Percentiles rank a stretch among this genome's conserved stretches.
Evolutionary conservation across 2,888 invertebrate genomes (phyloP).

Genomic region (Drosophila siamana): DNA sequence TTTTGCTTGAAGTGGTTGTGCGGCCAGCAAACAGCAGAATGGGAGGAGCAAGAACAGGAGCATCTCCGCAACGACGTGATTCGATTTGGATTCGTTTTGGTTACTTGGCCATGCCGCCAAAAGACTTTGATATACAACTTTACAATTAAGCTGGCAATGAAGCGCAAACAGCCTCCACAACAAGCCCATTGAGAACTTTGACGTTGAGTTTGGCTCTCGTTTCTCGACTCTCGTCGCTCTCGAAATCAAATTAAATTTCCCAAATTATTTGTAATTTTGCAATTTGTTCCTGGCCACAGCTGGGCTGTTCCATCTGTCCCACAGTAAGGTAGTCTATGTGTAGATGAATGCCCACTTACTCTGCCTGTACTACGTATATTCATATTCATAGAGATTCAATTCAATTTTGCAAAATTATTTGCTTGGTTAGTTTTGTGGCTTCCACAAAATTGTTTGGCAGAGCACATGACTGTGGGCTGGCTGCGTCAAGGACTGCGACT

Average conservation of each 20-base stretch:
- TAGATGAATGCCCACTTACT: constrained; percentile 19
- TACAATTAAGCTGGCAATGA: constrained; percentile 73
- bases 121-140: constrained; percentile 63
- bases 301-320: background rate
- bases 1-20: constrained; percentile 68
- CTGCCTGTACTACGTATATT: constrained; percentile 42
- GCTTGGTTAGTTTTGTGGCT: constrained; percentile 81
- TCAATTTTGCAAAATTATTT: constrained; percentile 79
- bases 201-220: constrained; percentile 4
- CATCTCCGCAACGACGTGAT: constrained; percentile 56
- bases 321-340: constrained; percentile 11
- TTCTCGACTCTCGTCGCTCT: constrained; percentile 11
- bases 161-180: constrained; percentile 58
- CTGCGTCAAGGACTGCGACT: background rate
- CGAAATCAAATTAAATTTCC: constrained; percentile 74
- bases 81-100: constrained; percentile 73
- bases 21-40: constrained; percentile 21
- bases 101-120: constrained; percentile 45
- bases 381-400: constrained; percentile 72
- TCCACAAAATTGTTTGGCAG: constrained; percentile 71
- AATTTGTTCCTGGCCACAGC: constrained; percentile 45
- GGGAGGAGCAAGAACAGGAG: constrained; percentile 11
- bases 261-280: constrained; percentile 67
- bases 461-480: constrained; percentile 12
- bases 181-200: constrained; percentile 43